These are phyloP conservation scores for Oscheius myriophilus DNA, from an alignment of 2,888 invertebrate genomes.

Conservation along the genomic window DNA sequence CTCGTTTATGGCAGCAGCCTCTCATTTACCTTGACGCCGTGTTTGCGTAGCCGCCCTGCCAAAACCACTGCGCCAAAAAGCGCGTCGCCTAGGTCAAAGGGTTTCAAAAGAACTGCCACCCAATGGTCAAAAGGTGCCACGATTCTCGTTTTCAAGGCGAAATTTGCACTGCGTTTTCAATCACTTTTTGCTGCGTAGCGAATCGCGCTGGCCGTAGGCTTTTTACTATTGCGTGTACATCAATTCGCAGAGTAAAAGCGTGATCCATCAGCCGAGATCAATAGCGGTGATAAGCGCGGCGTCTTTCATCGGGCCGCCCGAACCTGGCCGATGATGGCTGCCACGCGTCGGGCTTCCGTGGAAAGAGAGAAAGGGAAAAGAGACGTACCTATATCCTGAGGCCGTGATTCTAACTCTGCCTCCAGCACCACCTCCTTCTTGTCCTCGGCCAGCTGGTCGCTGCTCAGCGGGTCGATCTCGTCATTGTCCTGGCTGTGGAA, in stretches of 20 bases:
- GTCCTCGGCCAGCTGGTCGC: constrained; percentile 62
- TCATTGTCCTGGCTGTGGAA: constrained; percentile 47
- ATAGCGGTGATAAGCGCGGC: constrained; percentile 31
- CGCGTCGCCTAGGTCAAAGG: too few relatives aligned
- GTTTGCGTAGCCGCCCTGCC: constrained; percentile 26
- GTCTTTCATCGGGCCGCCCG: constrained; percentile 28
- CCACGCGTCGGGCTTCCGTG: constrained; percentile 4
- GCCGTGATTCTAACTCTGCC: constrained; percentile 43
- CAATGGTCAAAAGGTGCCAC: too few relatives aligned
- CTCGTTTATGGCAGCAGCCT: constrained; percentile 30
- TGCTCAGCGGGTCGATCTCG: constrained; percentile 39
- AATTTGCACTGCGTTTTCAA: too few relatives aligned
- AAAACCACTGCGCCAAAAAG: constrained; percentile 2
- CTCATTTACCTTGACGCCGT: constrained; percentile 27
- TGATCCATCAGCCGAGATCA: constrained; percentile 31
- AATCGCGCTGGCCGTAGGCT: too few relatives aligned
- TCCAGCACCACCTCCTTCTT: constrained; percentile 63
- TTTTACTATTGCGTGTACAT: too few relatives aligned
- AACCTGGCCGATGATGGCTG: constrained; percentile 26
- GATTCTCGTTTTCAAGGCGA: too few relatives aligned
- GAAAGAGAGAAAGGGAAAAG: neutral
- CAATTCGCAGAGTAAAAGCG: neutral
- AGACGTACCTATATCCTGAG: constrained; percentile 42
- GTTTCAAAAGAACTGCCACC: too few relatives aligned
- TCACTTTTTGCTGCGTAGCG: too few relatives aligned